Base-by-base conservation (phyloP, 1,140 invertebrate genomes). In the Propsilocerus akamusi region DNA sequence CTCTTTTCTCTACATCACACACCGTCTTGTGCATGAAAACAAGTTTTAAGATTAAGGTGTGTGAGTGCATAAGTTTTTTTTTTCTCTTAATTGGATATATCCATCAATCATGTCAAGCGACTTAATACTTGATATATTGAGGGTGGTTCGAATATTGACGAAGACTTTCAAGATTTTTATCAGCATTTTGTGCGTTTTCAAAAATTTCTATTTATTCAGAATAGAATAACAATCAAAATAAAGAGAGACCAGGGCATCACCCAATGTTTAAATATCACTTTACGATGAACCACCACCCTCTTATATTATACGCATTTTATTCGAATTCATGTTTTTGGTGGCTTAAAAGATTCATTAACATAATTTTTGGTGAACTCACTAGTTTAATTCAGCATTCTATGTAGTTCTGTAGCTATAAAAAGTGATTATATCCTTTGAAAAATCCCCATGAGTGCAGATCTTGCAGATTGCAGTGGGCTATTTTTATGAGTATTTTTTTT, bases 41-140 rank as follows among this genome's bases (percentile, higher is more conserved):
- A 41, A 41, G 34, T 41, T 41, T 37, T n/a, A 17, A 20, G 22
- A 41, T 41, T 41, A 41, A 41, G 34, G 34, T 41, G 34, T 41
- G 34, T 41, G 34, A 7, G 34, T 41, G 22, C 10, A 37, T 41
- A 41, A 41, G 34, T 41, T 41, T 20, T 41, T n/a, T n/a, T n/a
- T n/a, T n/a, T n/a, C n/a, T n/a, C n/a, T 41, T 41, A 41, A 41
- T 41, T 41, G 34, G 34, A 20, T 20, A 20, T 17, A 41, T 41
- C 22, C 34, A 41, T 41, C 34, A 41, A 41, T 41, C 34, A 41
- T 41, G 34, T 41, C 17, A 7, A 41, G 34, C 8, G 32, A 14
- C 14, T 20, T 20, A 41, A 20, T 17, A 1, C 12, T 20, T 41
- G 34, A 41, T 41, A 17, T n/a, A 41, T 41, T 41, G 14, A 41